A percentile compares a stretch with the other conserved stretches of the same genome.
Evolutionary conservation across 2,888 invertebrate species (phyloP).

Genomic region (Dolichomitus sp.): DNA sequence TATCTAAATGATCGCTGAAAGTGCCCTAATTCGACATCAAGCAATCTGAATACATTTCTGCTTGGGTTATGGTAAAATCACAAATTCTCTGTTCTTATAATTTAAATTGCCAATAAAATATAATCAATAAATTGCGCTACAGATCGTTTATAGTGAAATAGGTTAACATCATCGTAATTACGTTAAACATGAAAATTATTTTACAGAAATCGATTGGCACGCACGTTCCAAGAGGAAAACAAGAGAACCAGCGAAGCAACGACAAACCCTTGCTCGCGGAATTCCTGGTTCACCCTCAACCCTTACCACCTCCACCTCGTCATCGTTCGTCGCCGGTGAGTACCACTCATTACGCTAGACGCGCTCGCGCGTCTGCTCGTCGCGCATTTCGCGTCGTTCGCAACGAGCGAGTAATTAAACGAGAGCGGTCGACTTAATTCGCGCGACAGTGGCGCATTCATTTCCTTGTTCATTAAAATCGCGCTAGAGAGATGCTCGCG

Average conservation of each 20-base stretch:
- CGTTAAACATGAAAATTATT: background rate
- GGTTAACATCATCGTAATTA: background rate
- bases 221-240: background rate
- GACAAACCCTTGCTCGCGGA: background rate
- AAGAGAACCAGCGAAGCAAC: background rate
- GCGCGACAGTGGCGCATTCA: conserved; percentile 67
- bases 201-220: conserved; percentile 10
- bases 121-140: background rate
- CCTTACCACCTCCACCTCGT: background rate
- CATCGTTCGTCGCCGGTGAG: conserved; percentile 23
- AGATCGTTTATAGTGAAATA: background rate
- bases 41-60: too few relatives aligned
- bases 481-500: conserved; percentile 26
- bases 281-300: conserved; percentile 3
- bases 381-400: conserved; percentile 37
- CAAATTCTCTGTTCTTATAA: background rate
- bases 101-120: background rate
- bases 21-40: too few relatives aligned
- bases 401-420: conserved; percentile 63
- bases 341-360: conserved; percentile 54
- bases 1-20: too few relatives aligned
- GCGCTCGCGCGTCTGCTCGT: conserved; percentile 35
- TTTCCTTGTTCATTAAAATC: conserved; percentile 72
- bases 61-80: too few relatives aligned
- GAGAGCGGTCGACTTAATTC: conserved; percentile 70